Percentiles rank a stretch among this genome's conserved stretches.
Conservation (phyloP, 2,113 vertebrate genomes). For the Perca schrenkii region DNA sequence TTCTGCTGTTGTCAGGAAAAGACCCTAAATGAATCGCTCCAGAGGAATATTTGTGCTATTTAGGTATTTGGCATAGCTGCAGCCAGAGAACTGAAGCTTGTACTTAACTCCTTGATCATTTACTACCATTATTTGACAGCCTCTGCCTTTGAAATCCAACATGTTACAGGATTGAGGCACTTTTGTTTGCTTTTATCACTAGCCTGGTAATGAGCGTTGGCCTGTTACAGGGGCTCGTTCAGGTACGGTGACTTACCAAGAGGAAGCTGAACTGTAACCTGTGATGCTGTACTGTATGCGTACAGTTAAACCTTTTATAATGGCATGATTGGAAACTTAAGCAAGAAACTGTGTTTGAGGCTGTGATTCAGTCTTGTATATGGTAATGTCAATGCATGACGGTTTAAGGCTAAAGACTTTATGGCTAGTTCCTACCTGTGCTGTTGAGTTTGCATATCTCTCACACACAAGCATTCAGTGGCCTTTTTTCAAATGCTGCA, state of each 20-base stretch:
- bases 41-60: conserved; percentile 46
- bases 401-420: conserved; percentile 57
- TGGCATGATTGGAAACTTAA: conserved; percentile 60
- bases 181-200: conserved; percentile 36
- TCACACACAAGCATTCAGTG: conserved; percentile 72
- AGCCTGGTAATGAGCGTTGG: conserved; percentile 29
- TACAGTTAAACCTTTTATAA: conserved; percentile 53
- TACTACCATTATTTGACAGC: conserved; percentile 56
- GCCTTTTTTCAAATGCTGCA: conserved; percentile 83
- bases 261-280: conserved; percentile 55
- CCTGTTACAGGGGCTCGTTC: conserved; percentile 18
- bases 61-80: conserved; percentile 35
- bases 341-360: conserved; percentile 42
- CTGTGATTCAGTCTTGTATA: conserved; percentile 55
- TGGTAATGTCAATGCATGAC: conserved; percentile 66
- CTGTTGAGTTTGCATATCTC: conserved; percentile 71
- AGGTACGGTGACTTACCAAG: conserved; percentile 27
- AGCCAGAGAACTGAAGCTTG: conserved; percentile 46
- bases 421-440: conserved; percentile 53
- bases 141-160: conserved; percentile 74
- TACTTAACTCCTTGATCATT: conserved; percentile 46
- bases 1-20: conserved; percentile 51
- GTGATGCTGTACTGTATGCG: conserved; percentile 54
- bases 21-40: conserved; percentile 22
- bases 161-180: conserved; percentile 65